A percentile compares a stretch with the other conserved stretches of the same genome.
Evolutionary conservation across 2,797 vertebrate species (phyloP).

Genomic region (Lacerta bilineata): DNA sequence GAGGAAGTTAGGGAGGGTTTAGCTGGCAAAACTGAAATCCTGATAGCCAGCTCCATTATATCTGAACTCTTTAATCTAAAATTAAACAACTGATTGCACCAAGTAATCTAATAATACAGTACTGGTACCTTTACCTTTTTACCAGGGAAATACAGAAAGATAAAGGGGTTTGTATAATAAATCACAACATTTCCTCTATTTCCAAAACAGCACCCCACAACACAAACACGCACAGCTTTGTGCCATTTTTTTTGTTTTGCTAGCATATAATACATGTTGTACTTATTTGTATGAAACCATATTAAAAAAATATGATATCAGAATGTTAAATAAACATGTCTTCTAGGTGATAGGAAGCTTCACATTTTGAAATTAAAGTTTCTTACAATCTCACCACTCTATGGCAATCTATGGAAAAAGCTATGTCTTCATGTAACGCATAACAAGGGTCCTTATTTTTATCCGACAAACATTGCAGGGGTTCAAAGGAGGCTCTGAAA

Average conservation of each 20-base stretch:
- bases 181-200: not conserved
- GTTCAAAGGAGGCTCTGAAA: not conserved
- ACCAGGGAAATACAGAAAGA: not conserved
- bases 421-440: not conserved
- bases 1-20: not conserved
- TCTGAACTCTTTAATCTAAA: not conserved
- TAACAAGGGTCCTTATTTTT: not conserved
- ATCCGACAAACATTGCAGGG: not conserved
- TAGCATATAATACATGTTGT: not conserved
- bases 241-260: not conserved
- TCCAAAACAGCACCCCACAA: not conserved
- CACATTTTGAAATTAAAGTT: slow-evolving; percentile 1
- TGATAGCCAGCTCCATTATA: not conserved
- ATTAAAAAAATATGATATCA: not conserved
- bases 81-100: not conserved
- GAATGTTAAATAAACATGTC: not conserved
- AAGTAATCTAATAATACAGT: slow-evolving; percentile 8
- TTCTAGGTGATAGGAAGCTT: not conserved
- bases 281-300: not conserved
- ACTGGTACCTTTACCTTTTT: too few species aligned
- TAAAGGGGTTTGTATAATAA: slow-evolving; percentile 1
- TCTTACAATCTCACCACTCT: not conserved
- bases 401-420: not conserved
- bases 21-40: not conserved
- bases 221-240: not conserved